Base-by-base conservation (phyloP, 2,113 vertebrate species). In the Tragelaphus imberbis region DNA sequence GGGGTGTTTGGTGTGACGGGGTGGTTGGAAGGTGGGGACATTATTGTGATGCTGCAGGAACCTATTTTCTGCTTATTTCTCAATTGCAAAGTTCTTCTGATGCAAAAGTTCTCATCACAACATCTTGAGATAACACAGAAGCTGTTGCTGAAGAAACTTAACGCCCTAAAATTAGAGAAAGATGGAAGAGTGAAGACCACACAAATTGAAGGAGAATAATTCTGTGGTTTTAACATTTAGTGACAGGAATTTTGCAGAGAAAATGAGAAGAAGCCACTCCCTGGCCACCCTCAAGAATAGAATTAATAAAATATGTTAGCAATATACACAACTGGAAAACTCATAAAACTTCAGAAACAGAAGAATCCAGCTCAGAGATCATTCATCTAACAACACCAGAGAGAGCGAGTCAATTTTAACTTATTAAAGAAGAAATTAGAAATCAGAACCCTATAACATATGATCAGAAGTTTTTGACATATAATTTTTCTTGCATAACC, bases 151-250 rank as follows among this genome's bases (percentile, higher is more conserved):
- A 89, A 61, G 40, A 90, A 96, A 94, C 5, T 21, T 36, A 27
- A 10, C 9, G 44, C 40, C 47, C 47, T 89, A 58, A 94, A 96
- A 94, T 91, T 88, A 94, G 84, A 91, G 86, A 93, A 98, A 93
- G 79, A 89, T 94, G 91, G 79, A 53, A n/a, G 93, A 47, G 27
- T 53, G 17, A 88, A 59, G 96, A 92, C 97, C 97, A 97, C 98
- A 96, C 97, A 97, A n/a, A 51, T 27, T 90, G 96, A 95, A 58
- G 87, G 47, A 55, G 44, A 96, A 89, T 58, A 81, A 79, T 87
- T 79, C 51, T 97, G 84, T 15, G 92, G 68, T 84, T 93, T 93
- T 30, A 89, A 90, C 93, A 91, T 58, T 88, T 82, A 90, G 36
- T 91, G 89, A 88, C 40, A 61, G 77, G 33, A 55, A 80, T 91